Evolutionary conservation across 53 echinoderm and acorn worm species (phyloP).

Genomic region (Astropecten irregularis): DNA sequence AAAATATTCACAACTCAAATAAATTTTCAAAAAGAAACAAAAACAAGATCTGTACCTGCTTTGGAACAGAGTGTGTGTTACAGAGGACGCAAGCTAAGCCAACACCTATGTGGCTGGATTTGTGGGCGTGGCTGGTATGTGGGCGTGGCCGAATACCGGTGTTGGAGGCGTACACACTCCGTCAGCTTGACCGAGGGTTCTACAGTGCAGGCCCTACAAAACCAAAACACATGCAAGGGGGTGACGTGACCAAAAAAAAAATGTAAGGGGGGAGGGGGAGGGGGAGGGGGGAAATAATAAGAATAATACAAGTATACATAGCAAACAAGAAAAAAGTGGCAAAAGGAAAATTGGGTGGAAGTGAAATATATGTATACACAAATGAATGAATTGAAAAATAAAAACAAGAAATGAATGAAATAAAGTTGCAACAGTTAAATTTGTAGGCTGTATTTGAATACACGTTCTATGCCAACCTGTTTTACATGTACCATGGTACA

Average conservation of each 20-base stretch:
- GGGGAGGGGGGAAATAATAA: conserved; percentile 1
- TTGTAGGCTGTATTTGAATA: no score
- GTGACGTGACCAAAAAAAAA: background rate
- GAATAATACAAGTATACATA: background rate
- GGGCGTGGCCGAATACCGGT: conserved; percentile 46
- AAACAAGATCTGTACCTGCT: conserved; percentile 41
- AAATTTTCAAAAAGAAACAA: background rate
- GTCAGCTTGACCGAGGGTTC: conserved; percentile 12
- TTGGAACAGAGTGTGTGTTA: conserved; percentile 44
- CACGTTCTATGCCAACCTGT: no score
- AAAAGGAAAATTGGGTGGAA: background rate
- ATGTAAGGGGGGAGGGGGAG: no score
- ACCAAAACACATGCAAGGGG: conserved; percentile 60
- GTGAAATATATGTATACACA: background rate
- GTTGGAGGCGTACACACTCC: conserved; percentile 16
- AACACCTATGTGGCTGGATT: conserved; percentile 7
- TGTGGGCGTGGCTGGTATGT: conserved; percentile 29
- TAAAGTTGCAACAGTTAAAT: no score
- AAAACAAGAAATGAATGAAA: background rate
- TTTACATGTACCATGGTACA: no score
- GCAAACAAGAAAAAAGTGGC: background rate
- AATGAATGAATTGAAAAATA: background rate
- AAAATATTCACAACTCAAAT: no score
- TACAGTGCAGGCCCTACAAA: conserved; percentile 52
- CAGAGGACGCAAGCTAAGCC: conserved; percentile 36